Conservation (phyloP, 2,113 vertebrate genomes). For the Collichthys lucidus region DNA sequence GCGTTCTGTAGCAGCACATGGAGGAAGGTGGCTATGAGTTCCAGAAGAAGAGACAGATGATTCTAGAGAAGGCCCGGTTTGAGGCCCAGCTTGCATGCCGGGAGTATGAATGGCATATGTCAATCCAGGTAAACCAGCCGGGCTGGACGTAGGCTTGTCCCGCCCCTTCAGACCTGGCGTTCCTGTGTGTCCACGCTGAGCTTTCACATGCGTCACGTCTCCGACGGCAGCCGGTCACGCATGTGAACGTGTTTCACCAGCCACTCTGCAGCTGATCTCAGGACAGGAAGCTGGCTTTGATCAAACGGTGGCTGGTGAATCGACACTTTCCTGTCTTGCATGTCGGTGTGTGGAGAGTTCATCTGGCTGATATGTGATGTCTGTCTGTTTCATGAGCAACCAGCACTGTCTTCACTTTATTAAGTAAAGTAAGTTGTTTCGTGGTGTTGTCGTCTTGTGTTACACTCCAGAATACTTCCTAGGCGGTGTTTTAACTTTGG, state of each 20-base stretch:
- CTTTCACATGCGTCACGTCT: conserved; percentile 25
- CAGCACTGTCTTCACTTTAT: not conserved
- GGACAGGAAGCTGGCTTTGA: not conserved
- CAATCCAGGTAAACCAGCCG: conserved; percentile 78
- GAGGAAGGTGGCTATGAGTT: conserved; percentile 85
- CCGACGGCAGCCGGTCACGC: conserved; percentile 14
- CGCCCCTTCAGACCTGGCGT: conserved; percentile 7
- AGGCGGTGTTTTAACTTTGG: not conserved
- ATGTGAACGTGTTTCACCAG: conserved; percentile 28
- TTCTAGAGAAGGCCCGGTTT: conserved; percentile 83
- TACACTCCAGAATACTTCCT: no score
- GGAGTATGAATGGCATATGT: conserved; percentile 81
- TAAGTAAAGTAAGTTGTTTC: no score
- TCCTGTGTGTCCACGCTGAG: conserved; percentile 37
- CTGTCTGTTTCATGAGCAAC: conserved; percentile 12
- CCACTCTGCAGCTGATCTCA: not conserved
- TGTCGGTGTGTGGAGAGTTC: conserved; percentile 14
- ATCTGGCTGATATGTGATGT: conserved; percentile 13
- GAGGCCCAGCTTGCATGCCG: conserved; percentile 81
- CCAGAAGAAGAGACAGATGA: conserved; percentile 86
- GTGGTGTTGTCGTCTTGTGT: no score
- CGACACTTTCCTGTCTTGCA: conserved; percentile 11
- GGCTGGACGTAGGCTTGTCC: conserved; percentile 19
- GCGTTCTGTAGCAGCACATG: conserved; percentile 77
- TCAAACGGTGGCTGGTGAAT: conserved; percentile 17